A percentile compares a stretch with the other conserved stretches of the same genome.
Evolutionary conservation across 2,113 vertebrate species (phyloP).

Genomic region (Cariama cristata): DNA sequence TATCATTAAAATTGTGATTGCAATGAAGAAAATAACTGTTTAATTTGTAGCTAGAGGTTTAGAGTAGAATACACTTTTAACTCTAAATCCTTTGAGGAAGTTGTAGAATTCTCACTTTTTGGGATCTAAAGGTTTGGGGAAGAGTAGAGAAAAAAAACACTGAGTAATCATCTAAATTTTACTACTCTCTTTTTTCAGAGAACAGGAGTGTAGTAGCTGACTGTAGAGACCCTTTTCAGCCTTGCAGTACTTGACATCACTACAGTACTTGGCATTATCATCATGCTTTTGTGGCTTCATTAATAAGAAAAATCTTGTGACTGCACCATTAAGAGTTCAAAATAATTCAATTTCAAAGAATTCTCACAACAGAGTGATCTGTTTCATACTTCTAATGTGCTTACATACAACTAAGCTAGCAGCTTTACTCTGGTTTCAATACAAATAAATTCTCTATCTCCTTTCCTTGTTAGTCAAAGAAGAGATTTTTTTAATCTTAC

Average conservation of each 20-base stretch:
- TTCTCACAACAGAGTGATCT: background rate
- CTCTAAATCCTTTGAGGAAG: background rate
- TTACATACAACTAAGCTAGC: background rate
- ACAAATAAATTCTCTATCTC: background rate
- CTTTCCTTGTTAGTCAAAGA: background rate
- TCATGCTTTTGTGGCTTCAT: background rate
- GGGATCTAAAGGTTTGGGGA: background rate
- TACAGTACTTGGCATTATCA: background rate
- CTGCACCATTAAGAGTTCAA: background rate
- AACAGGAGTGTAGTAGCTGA: background rate
- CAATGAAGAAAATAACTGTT: background rate
- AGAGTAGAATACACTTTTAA: background rate
- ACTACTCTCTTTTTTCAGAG: background rate
- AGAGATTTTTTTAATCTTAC: background rate
- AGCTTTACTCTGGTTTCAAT: background rate
- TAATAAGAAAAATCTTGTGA: background rate
- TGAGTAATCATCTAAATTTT: background rate
- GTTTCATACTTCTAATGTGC: background rate
- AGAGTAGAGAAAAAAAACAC: background rate
- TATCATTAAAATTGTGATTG: background rate
- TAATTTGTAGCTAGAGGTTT: background rate
- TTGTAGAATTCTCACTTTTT: background rate
- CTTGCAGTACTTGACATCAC: background rate
- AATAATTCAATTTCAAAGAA: background rate
- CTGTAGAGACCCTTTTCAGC: background rate